Percentiles rank a stretch among this genome's conserved stretches.
Conservation (phyloP, 2,797 vertebrate species). For the Gephyroberyx darwinii region DNA sequence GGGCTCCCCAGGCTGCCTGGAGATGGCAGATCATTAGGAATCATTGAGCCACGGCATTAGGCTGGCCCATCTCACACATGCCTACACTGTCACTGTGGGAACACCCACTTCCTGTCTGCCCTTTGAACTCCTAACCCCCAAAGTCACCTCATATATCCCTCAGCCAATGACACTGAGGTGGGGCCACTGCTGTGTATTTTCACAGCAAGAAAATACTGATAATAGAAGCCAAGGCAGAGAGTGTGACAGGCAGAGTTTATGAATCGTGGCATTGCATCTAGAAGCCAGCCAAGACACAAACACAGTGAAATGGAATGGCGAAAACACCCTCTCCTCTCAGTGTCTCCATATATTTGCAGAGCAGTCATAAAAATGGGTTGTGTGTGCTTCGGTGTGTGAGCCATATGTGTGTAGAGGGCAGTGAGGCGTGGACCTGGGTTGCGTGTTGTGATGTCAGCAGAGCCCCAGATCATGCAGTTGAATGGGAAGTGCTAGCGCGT, state of each 20-base stretch:
- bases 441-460: slow-evolving; percentile 62
- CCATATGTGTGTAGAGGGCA: slow-evolving; percentile 51
- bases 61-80: slow-evolving; percentile 67
- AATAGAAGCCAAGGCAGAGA: slow-evolving; percentile 23
- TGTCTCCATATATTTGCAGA: slow-evolving; percentile 56
- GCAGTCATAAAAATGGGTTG: slow-evolving; percentile 54
- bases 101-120: slow-evolving; percentile 74
- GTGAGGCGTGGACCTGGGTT: slow-evolving; percentile 50
- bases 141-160: slow-evolving; percentile 51
- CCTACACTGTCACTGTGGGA: slow-evolving; percentile 64
- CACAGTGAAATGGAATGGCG: slow-evolving; percentile 22
- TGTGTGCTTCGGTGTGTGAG: slow-evolving; percentile 32
- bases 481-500: slow-evolving; percentile 67
- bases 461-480: slow-evolving; percentile 66
- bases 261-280: slow-evolving; percentile 40
- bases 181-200: slow-evolving; percentile 37
- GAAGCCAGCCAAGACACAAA: slow-evolving; percentile 37
- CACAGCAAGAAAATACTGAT: slow-evolving; percentile 50
- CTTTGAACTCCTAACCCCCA: slow-evolving; percentile 69
- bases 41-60: slow-evolving; percentile 64
- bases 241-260: slow-evolving; percentile 52
- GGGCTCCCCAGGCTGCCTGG: slow-evolving; percentile 65
- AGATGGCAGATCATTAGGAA: slow-evolving; percentile 78
- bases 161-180: slow-evolving; percentile 39
- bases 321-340: slow-evolving; percentile 41